Evolutionary conservation across 2,113 vertebrate species (phyloP).

Genomic region (Oplegnathus fasciatus): DNA sequence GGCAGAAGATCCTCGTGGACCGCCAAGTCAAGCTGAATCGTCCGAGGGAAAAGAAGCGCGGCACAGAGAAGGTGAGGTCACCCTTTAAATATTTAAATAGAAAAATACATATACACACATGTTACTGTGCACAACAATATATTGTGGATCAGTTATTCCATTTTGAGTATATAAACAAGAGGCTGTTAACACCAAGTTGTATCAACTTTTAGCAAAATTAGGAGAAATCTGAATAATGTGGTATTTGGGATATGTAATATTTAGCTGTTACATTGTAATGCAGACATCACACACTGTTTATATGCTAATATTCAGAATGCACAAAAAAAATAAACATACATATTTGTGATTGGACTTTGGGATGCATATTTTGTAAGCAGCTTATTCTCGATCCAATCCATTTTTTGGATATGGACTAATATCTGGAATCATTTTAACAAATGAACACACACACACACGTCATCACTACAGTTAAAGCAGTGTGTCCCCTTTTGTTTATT

Average conservation of each 20-base stretch:
- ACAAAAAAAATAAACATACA: background rate
- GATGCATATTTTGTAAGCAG: background rate
- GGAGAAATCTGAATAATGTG: background rate
- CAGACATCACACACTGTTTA: background rate
- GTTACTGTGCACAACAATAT: background rate
- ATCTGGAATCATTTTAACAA: background rate
- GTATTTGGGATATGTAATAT: background rate
- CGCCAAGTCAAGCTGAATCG: slow-evolving; percentile 97
- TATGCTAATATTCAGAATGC: background rate
- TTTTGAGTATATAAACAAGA: background rate
- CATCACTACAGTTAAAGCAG: background rate
- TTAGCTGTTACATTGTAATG: background rate
- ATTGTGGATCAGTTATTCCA: background rate
- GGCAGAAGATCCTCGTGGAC: slow-evolving; percentile 99
- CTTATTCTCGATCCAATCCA: background rate
- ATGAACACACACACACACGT: background rate
- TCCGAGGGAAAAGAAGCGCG: slow-evolving; percentile 94
- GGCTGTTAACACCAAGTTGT: background rate
- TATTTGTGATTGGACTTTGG: background rate
- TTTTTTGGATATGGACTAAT: background rate
- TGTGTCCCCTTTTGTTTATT: background rate
- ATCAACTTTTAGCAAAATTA: background rate
- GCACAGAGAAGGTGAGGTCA: slow-evolving; percentile 92
- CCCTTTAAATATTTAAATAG: background rate
- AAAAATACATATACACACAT: background rate